Conservation (phyloP, 2,797 vertebrate species). For the Malacoctenus gilli region DNA sequence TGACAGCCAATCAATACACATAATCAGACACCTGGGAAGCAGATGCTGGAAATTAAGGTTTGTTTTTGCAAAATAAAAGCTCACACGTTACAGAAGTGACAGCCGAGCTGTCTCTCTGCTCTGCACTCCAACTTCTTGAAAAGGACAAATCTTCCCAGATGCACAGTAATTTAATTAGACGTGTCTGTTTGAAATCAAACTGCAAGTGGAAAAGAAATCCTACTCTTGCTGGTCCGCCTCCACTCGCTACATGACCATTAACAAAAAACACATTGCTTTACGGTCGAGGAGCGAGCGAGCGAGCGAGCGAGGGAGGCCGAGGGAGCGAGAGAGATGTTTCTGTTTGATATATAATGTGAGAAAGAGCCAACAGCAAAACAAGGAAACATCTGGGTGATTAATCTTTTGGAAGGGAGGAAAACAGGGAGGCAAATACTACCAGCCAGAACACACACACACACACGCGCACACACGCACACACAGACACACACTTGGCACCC, state of each 20-base stretch:
- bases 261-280: conserved; percentile 76
- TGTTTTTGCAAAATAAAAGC: conserved; percentile 36
- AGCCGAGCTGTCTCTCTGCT: conserved; percentile 30
- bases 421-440: conserved; percentile 67
- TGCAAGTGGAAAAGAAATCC: conserved; percentile 71
- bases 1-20: conserved; percentile 26
- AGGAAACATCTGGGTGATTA: conserved; percentile 89
- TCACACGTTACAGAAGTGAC: conserved; percentile 5
- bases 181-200: conserved; percentile 76
- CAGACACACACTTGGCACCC: conserved; percentile 21
- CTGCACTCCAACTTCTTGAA: conserved; percentile 24
- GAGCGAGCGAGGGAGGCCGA: conserved; percentile 6
- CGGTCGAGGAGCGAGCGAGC: conserved; percentile 25
- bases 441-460: conserved; percentile 54
- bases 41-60: conserved; percentile 36
- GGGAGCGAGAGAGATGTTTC: conserved; percentile 69
- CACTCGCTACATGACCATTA: conserved; percentile 69
- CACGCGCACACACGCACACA: conserved; percentile 38
- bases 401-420: conserved; percentile 78
- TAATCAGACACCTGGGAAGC: conserved; percentile 46
- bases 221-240: conserved; percentile 57
- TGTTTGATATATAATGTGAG: conserved; percentile 85
- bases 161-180: conserved; percentile 74
- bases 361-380: conserved; percentile 87
- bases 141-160: conserved; percentile 55